Evolutionary conservation across 2,888 invertebrate genomes (phyloP).

Genomic region (Callyntrura guangdongensis): DNA sequence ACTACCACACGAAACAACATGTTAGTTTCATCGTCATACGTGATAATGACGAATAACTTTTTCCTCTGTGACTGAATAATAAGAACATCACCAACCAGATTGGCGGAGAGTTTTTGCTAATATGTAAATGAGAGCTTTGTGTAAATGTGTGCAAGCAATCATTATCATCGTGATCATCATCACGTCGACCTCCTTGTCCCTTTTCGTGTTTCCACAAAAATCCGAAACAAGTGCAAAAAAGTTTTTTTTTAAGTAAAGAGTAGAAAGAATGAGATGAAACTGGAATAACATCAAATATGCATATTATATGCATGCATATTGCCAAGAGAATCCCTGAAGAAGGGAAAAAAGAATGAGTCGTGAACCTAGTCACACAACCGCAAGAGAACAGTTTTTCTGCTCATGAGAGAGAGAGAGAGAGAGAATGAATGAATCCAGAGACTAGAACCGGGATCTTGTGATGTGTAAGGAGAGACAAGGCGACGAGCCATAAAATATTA

Average conservation of each 20-base stretch:
- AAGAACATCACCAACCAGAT: not conserved
- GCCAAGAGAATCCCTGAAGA: not conserved
- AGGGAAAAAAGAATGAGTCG: constrained; percentile 12
- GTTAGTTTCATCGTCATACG: not conserved
- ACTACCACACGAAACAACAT: not conserved
- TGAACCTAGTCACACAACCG: not conserved
- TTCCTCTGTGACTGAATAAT: not conserved
- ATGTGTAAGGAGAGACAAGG: constrained; percentile 14
- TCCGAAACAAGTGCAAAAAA: constrained; percentile 12
- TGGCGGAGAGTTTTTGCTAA: not conserved
- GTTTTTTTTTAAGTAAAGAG: not conserved
- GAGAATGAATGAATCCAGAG: constrained; percentile 11
- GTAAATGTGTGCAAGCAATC: constrained; percentile 18
- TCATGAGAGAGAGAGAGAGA: constrained; percentile 5
- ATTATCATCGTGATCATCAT: not conserved
- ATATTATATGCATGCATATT: constrained; percentile 44
- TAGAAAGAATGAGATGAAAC: not conserved
- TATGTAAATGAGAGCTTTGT: constrained; percentile 21
- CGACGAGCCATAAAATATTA: constrained; percentile 41
- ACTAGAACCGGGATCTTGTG: not conserved
- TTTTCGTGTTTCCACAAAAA: not conserved
- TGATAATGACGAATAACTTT: not conserved
- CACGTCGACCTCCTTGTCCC: not conserved
- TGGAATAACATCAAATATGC: constrained; percentile 18
- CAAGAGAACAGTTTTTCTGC: not conserved